Conservation (phyloP, 1,140 invertebrate species). For the Drosophila repleta region DNA sequence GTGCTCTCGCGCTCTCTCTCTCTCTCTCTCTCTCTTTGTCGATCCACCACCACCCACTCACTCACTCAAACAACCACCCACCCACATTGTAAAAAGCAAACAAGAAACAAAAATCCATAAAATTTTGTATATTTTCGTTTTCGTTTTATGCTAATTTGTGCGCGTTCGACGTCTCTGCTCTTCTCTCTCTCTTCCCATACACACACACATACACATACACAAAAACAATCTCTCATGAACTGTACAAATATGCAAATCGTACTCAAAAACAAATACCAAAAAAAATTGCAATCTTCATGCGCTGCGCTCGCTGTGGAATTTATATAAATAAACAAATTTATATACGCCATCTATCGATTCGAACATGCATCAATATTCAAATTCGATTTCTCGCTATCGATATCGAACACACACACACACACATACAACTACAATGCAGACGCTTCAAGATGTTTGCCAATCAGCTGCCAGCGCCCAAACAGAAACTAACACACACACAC, state of each 20-base stretch:
- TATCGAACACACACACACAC: slow-evolving; percentile 41
- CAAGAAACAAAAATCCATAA: slow-evolving; percentile 66
- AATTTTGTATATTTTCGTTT: slow-evolving; percentile 69
- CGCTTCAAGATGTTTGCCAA: slow-evolving; percentile 82
- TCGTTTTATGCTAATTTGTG: slow-evolving; percentile 75
- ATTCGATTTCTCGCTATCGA: slow-evolving; percentile 19
- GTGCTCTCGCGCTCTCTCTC: slow-evolving; percentile 45
- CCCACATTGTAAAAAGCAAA: slow-evolving; percentile 56
- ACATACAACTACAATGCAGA: slow-evolving; percentile 54
- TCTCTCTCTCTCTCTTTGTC: slow-evolving; percentile 14
- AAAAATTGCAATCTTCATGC: slow-evolving; percentile 73
- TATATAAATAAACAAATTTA: slow-evolving; percentile 8
- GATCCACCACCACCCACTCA: slow-evolving; percentile 38
- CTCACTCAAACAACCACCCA: slow-evolving; percentile 13
- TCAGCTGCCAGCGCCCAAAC: slow-evolving; percentile 60
- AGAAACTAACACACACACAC: slow-evolving; percentile 72
- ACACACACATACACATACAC: slow-evolving; percentile 47
- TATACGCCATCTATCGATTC: slow-evolving; percentile 52
- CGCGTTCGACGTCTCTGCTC: slow-evolving; percentile 76
- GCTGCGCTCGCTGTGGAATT: slow-evolving; percentile 77
- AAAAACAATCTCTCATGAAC: slow-evolving; percentile 59
- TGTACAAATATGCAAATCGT: slow-evolving; percentile 69
- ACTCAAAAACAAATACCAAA: slow-evolving; percentile 51
- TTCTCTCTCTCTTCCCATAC: slow-evolving; percentile 70
- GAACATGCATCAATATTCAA: slow-evolving; percentile 52